Percentiles rank a stretch among this genome's conserved stretches.
These are phyloP conservation scores for Eucidaris tribuloides DNA, from an alignment of 35 echinoderm and acorn worm species.

Conservation along the genomic window DNA sequence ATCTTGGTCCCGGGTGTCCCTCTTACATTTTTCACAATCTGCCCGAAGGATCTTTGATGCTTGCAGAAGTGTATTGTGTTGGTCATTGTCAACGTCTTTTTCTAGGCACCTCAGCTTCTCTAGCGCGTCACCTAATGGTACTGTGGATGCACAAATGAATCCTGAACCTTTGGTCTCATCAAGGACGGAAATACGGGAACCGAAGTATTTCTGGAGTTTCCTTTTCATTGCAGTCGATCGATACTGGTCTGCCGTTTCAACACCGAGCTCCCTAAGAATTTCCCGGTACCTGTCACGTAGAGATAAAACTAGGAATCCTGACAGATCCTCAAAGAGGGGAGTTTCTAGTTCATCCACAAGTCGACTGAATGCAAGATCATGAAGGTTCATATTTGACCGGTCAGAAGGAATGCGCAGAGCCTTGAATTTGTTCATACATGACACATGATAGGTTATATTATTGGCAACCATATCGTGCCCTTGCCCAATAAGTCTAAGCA, in stretches of 20 bases:
- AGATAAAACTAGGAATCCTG: neutral
- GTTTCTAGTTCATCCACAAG: neutral
- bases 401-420: neutral
- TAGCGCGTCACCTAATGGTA: neutral
- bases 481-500: neutral
- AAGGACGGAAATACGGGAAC: neutral
- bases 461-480: neutral
- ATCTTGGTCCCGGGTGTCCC: neutral
- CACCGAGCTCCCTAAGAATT: neutral
- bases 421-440: neutral
- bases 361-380: neutral
- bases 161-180: neutral
- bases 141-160: conserved; percentile 5
- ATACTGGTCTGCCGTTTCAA: neutral
- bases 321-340: neutral
- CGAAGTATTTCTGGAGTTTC: neutral
- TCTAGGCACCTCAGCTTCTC: neutral
- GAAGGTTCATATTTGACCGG: neutral
- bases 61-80: neutral
- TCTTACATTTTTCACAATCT: neutral
- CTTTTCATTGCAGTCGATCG: neutral
- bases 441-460: neutral
- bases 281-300: neutral
- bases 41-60: conserved; percentile 6
- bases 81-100: neutral